Base-by-base conservation (phyloP, 2,888 invertebrate species). In the Cephus spinipes region DNA sequence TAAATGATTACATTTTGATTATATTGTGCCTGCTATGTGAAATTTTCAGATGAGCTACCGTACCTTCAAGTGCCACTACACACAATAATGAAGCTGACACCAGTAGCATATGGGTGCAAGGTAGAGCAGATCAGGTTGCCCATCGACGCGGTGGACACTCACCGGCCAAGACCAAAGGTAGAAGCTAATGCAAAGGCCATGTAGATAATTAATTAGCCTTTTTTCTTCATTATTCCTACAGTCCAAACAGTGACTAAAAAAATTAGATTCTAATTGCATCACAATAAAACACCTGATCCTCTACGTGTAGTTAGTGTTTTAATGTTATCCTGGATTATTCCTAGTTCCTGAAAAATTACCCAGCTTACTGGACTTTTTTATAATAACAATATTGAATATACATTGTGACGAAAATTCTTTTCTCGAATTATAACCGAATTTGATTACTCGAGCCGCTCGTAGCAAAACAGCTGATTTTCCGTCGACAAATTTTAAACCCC, bases 51-150 rank as follows among this genome's bases (percentile, higher is more conserved):
- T 89, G 97, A 98, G 92, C 93, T 98, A 84, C 98, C 98, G 6
- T 98, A 98, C 92, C 93, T 98, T 77, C 95, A 96, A 92, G 98
- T 98, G 85, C 98, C 98, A 11, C 93, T 98, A 79, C 99, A 99
- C 92, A 97, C 98, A 76, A 96, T 99, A 86, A 98, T 99, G 91
- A 99, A 99, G 92, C 93, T 99, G 90, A 99, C 99, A 32, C 99
- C 99, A 4, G 97, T 99, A 55, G 99, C 99, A 68, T 99, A 99
- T 92, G 99, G 99, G 69, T 99, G 99, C 92, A 96, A 98, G 88
- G 96, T 98, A 90, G 99, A 99, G 90, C 96, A 98, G 92, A 97
- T 99, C 90, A 94, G 95, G 89, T 94, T 99, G 84, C 96, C 97
- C 69, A 96, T 99, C 77, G 96, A 96, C 79, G 98, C 99, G 81